Evolutionary conservation across 1,140 invertebrate genomes (phyloP), one percentile per base, ranked within the genome.

Genomic region (Nixonia krombeini): DNA sequence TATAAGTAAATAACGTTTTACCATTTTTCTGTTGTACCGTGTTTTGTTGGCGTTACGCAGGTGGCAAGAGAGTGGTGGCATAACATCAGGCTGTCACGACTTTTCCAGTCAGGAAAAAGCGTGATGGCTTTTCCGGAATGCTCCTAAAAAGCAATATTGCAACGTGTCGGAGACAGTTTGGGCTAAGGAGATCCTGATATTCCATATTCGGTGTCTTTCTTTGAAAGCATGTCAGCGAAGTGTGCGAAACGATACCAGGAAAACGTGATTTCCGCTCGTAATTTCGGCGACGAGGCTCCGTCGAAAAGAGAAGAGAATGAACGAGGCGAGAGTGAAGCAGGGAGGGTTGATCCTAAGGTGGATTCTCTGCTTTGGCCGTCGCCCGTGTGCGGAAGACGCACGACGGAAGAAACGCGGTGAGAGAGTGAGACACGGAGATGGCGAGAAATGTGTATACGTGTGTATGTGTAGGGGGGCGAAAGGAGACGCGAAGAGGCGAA

Each of bases 231-330:
- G 42, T 64, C 42, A 59, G 15, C 26, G 47, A 56, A 65, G 56
- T 51, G 53, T 56, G 62, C 49, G 40, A 51, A 61, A 68, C 64
- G 58, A 53, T 59, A 62, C 51, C 61, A 52, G 51, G 50, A 53
- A 53, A 62, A 66, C 63, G 65, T 69, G 73, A 76, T 75, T 75
- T 62, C 68, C 52, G 55, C 41, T 74, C 67, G 68, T 79, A 71
- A 74, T 74, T 74, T 73, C 42, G 56, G 25, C 33, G 56, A 44
- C 53, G 31, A 47, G 73, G 58, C 56, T 65, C 46, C 46, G 64
- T 63, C 38, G 57, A 25, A 56, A 38, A 40, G 55, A 68, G 52
- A 47, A 37, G 10, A n/a, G 25, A 23, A 12, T 38, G 10, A 12
- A 13, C 16, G 25, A 15, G 28, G 37, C 33, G 35, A 58, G 55